phyloP scores from a whole-genome alignment of 2,113 vertebrate species.

The Planiliza haematocheilus region DNA sequence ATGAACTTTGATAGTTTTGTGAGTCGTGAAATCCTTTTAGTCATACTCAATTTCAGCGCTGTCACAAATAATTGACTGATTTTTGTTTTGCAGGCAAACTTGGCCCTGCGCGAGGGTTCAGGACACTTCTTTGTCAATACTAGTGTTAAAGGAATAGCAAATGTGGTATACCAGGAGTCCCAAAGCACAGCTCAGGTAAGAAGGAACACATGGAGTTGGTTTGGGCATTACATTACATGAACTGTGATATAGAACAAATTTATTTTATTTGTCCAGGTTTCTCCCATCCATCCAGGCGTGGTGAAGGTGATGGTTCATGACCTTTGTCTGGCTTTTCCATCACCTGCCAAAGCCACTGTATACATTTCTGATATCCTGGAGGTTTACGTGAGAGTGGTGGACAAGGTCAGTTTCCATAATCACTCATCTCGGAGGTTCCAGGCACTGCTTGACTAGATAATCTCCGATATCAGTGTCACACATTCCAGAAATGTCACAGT shows the following conservation, averaged over 20 bases:
- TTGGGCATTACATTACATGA: too few species aligned
- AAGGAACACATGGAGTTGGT: background rate
- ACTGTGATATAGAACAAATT: too few species aligned
- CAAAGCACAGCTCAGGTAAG: constrained; percentile 86
- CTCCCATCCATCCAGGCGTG: constrained; percentile 83
- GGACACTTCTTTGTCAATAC: constrained; percentile 94
- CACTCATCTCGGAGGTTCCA: background rate
- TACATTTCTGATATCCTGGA: constrained; percentile 92
- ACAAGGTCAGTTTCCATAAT: constrained; percentile 89
- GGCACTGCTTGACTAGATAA: constrained; percentile 22
- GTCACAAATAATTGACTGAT: background rate
- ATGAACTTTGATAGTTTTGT: background rate
- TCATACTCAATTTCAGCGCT: background rate
- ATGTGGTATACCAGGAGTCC: constrained; percentile 86
- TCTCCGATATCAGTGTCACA: constrained; percentile 32
- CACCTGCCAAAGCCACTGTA: constrained; percentile 86
- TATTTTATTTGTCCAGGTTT: constrained; percentile 83
- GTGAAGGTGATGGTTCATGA: constrained; percentile 93
- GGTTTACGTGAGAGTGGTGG: constrained; percentile 91
- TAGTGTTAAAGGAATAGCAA: constrained; percentile 82
- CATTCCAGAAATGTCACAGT: constrained; percentile 32
- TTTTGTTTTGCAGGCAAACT: constrained; percentile 83
- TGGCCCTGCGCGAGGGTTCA: constrained; percentile 90
- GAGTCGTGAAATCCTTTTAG: background rate
- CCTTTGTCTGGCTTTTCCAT: constrained; percentile 90